Conservation (phyloP, 23 tunicate species). For the Halocynthia roretzi region DNA sequence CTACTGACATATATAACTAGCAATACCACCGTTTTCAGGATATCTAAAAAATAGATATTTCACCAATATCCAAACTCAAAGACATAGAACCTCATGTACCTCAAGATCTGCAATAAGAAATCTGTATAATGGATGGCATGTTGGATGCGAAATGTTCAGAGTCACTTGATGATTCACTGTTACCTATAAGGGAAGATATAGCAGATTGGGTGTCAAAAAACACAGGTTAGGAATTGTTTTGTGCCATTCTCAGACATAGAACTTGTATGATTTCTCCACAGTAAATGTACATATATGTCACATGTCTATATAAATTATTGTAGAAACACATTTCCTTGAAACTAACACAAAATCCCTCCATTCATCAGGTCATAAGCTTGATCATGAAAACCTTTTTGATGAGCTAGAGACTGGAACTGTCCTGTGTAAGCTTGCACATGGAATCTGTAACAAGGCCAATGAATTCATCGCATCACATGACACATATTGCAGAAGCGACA, state of each 20-base stretch:
- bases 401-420: slow-evolving; percentile 47
- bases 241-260: too few relatives aligned
- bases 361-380: slow-evolving; percentile 10
- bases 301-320: too few relatives aligned
- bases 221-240: slow-evolving; percentile 14
- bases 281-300: too few relatives aligned
- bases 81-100: too few relatives aligned
- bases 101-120: too few relatives aligned
- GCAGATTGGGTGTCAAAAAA: slow-evolving; percentile 37
- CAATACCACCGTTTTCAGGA: too few relatives aligned
- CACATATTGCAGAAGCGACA: neutral
- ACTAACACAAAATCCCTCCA: neutral
- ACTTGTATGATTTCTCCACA: too few relatives aligned
- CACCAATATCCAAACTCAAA: too few relatives aligned
- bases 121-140: too few relatives aligned
- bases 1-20: too few relatives aligned
- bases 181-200: slow-evolving; percentile 48
- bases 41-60: too few relatives aligned
- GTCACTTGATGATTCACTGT: slow-evolving; percentile 28
- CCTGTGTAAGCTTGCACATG: slow-evolving; percentile 46
- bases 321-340: neutral
- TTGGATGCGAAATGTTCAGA: slow-evolving; percentile 7
- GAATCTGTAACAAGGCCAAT: neutral
- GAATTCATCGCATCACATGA: neutral
- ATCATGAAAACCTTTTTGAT: slow-evolving; percentile 29